Conservation (phyloP, 2,888 invertebrate genomes). For the Aelia acuminata region DNA sequence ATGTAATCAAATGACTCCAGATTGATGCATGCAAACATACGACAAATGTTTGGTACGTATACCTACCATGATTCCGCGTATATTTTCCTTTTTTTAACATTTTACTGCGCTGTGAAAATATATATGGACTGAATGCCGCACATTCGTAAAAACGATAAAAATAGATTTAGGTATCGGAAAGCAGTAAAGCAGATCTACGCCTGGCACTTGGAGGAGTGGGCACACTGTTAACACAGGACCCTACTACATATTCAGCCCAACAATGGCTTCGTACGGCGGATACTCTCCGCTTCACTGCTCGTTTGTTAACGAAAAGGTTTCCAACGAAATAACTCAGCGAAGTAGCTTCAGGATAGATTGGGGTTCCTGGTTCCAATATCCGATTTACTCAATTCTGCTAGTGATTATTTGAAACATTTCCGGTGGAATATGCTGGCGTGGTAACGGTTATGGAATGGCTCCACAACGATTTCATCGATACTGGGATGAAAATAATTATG, state of each 20-base stretch:
- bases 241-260: conserved; percentile 12
- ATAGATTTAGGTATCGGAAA: conserved; percentile 3
- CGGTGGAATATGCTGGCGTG: no score
- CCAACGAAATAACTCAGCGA: neutral
- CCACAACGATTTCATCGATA: no score
- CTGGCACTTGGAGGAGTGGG: neutral
- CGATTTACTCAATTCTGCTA: no score
- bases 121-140: neutral
- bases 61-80: no score
- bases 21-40: no score
- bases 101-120: no score
- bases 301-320: neutral
- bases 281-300: neutral
- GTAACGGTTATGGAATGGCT: no score
- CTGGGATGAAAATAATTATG: no score
- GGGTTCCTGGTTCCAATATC: neutral
- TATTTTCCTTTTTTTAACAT: no score
- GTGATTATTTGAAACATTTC: no score
- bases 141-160: neutral
- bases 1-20: no score
- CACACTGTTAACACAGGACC: conserved; percentile 18
- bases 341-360: neutral
- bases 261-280: conserved; percentile 13
- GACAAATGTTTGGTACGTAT: no score
- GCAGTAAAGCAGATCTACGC: neutral